Base-by-base conservation (phyloP, 2,113 vertebrate species). In the Todiramphus chloris region DNA sequence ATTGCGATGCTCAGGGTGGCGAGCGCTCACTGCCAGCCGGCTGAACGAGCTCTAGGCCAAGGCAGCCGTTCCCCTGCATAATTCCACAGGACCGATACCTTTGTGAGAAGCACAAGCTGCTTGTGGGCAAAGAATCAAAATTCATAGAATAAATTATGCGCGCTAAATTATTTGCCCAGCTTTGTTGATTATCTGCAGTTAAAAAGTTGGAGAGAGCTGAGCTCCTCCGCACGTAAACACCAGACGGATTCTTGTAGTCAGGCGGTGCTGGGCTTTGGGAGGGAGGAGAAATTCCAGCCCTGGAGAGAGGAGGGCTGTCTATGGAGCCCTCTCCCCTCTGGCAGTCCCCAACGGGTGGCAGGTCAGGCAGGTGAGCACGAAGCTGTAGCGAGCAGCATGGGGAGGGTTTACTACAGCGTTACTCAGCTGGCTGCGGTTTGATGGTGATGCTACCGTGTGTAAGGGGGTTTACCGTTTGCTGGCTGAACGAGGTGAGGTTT, bases 181-280 rank as follows among this genome's bases (percentile, higher is more conserved):
- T 97, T 92, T 96, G 96, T 93, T 94, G 96, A 95, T 94, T 86
- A 92, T 91, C 88, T 81, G 83, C 96, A 67, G 90, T 93, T 86
- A 81, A 44, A 83, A 95, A 95, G 90, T 94, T 89, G 94, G 96
- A 93, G 92, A 25, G 79, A 80, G 90, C 68, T 3, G 90, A 70
- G 85, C 93, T 80, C 35, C 79, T 90, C 67, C 18, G 1, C 21
- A 3, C 68, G 6, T 41, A 88, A 92, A 89, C 88, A 68, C 8
- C 88, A 83, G 79, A 43, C 64, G 46, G 79, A 62, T 41, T 4
- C 83, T 46, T 1, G 64, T 8, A n/a, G 58, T 46, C 72, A 4
- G 84, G 74, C 74, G 70, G 68, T 9, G 67, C 78, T n/a, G 0
- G 14, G 46, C 9, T 33, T 44, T 20, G 62, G 70, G 19, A 24